A percentile compares a stretch with the other conserved stretches of the same genome.
Conservation (phyloP, 2,113 vertebrate genomes). For the Channa maculata region DNA sequence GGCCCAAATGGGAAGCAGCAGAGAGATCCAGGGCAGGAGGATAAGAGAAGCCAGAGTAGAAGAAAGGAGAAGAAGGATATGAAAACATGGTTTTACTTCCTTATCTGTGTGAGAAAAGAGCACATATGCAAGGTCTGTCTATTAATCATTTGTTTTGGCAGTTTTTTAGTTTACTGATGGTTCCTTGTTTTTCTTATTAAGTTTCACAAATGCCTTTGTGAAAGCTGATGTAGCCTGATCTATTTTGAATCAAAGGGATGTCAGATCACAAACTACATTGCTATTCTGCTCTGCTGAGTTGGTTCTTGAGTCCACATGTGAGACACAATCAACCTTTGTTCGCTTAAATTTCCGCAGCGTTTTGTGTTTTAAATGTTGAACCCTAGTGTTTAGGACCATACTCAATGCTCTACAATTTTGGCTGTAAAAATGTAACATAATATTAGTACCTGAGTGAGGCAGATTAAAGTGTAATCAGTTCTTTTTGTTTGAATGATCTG, state of each 20-base stretch:
- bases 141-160: background rate
- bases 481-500: too few species aligned
- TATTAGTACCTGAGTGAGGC: too few species aligned
- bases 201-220: background rate
- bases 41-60: background rate
- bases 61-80: background rate
- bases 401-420: too few species aligned
- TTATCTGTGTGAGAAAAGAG: background rate
- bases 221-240: background rate
- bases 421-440: too few species aligned
- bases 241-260: background rate
- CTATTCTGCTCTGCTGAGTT: background rate
- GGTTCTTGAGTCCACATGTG: too few species aligned
- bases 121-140: background rate
- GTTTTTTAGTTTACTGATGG: too few species aligned
- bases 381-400: too few species aligned
- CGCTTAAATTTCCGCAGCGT: too few species aligned
- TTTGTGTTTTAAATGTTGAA: too few species aligned
- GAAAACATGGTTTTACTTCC: constrained; percentile 44
- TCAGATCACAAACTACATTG: background rate
- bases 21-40: background rate
- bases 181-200: background rate
- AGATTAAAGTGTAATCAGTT: too few species aligned
- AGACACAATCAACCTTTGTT: too few species aligned
- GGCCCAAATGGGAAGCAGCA: constrained; percentile 9